Evolutionary conservation across 2,888 invertebrate genomes (phyloP).

Genomic region (Tetragonisca angustula): DNA sequence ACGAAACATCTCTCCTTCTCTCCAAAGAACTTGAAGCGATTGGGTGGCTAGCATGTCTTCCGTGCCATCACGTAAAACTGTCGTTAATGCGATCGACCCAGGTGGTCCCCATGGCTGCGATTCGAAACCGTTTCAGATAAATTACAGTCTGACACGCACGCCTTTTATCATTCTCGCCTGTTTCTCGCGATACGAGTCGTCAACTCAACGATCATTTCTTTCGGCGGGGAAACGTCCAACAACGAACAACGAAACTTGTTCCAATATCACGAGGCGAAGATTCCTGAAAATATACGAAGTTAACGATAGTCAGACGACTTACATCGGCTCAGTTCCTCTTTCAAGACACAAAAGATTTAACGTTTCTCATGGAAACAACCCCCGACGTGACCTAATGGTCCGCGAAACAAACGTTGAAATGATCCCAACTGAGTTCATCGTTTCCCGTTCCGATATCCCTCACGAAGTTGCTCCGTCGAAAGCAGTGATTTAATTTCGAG

Average conservation of each 20-base stretch:
- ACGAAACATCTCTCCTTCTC: conserved; percentile 1
- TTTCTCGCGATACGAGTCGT: conserved; percentile 15
- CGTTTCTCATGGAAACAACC: conserved; percentile 66
- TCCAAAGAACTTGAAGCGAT: neutral
- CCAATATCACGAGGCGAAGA: no score
- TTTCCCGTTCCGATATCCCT: conserved; percentile 13
- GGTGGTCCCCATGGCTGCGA: conserved; percentile 60
- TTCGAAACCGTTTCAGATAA: conserved; percentile 69
- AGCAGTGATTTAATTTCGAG: conserved; percentile 77
- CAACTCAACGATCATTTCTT: conserved; percentile 4
- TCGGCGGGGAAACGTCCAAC: neutral
- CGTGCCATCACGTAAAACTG: conserved; percentile 73
- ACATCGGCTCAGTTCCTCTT: conserved; percentile 11
- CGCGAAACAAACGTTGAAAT: conserved; percentile 78
- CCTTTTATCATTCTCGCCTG: conserved; percentile 11
- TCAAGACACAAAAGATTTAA: conserved; percentile 52
- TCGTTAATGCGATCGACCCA: conserved; percentile 73
- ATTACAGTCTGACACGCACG: conserved; percentile 69
- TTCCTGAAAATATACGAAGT: neutral
- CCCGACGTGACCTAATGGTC: conserved; percentile 76
- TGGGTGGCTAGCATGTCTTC: conserved; percentile 42
- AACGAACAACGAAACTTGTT: no score
- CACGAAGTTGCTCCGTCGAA: conserved; percentile 52
- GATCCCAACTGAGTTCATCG: conserved; percentile 57
- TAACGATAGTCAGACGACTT: neutral